Evolutionary conservation across 1,140 invertebrate species (phyloP).

Genomic region (Popillia japonica): DNA sequence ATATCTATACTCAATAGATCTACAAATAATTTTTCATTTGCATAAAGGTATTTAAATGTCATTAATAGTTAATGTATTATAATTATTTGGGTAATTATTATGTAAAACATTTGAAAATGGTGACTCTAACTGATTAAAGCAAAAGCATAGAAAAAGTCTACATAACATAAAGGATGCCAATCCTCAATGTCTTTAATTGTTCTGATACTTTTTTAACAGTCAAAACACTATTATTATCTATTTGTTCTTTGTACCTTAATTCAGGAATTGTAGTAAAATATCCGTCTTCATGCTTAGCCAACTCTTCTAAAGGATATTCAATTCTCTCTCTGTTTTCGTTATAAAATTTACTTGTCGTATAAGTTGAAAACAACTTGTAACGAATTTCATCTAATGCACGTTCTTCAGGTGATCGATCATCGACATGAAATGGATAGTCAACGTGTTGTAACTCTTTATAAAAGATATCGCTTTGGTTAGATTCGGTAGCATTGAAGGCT

Average conservation of each 20-base stretch:
- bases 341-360: slow-evolving; percentile 49
- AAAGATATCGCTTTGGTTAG: slow-evolving; percentile 6
- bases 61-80: too few relatives aligned
- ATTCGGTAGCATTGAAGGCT: background rate
- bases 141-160: too few relatives aligned
- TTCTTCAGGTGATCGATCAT: slow-evolving; percentile 55
- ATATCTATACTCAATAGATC: too few relatives aligned
- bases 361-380: slow-evolving; percentile 60
- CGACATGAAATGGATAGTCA: slow-evolving; percentile 57
- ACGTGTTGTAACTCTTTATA: slow-evolving; percentile 50
- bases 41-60: too few relatives aligned
- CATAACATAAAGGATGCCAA: too few relatives aligned
- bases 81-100: too few relatives aligned
- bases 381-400: slow-evolving; percentile 61
- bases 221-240: background rate
- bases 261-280: slow-evolving; percentile 53
- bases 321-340: slow-evolving; percentile 54
- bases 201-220: too few relatives aligned
- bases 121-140: too few relatives aligned
- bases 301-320: slow-evolving; percentile 62
- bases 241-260: slow-evolving; percentile 48
- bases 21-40: too few relatives aligned
- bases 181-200: too few relatives aligned
- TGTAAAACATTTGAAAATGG: too few relatives aligned
- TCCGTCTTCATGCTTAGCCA: slow-evolving; percentile 56